Conservation (phyloP, 2,797 vertebrate genomes). For the Onychomys torridus region DNA sequence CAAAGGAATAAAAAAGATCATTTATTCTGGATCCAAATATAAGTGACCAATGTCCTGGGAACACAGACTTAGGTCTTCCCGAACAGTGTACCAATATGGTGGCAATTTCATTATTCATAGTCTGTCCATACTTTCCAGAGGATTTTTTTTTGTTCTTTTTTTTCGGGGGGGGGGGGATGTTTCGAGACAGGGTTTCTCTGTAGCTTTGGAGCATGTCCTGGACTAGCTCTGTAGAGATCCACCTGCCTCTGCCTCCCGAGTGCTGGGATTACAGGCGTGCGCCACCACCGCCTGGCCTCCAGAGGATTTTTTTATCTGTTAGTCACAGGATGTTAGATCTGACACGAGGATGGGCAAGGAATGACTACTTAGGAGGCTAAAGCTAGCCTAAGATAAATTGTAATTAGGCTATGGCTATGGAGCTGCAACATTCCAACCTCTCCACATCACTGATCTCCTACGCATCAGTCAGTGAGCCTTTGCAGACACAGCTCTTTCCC, state of each 20-base stretch:
- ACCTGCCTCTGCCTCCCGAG: no score
- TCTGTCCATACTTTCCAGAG: background rate
- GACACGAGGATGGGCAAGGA: background rate
- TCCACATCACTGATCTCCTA: background rate
- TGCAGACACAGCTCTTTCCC: background rate
- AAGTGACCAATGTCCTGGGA: background rate
- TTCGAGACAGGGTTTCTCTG: no score
- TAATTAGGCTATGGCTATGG: background rate
- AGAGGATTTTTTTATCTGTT: no score
- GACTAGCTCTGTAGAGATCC: no score
- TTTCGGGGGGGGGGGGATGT: no score
- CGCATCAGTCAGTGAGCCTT: background rate
- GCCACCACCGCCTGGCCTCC: no score
- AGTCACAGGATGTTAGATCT: background rate
- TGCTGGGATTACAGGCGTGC: no score
- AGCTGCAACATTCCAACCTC: background rate
- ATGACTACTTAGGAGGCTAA: background rate
- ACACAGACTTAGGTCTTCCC: background rate
- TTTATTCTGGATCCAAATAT: background rate
- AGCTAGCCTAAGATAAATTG: background rate
- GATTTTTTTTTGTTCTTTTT: background rate
- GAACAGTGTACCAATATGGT: no score
- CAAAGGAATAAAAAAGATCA: background rate
- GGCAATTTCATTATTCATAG: background rate
- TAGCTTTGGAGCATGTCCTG: no score